These are phyloP conservation scores for Hozukius guyotensis DNA, from an alignment of 2,797 vertebrate genomes.

Conservation along the genomic window DNA sequence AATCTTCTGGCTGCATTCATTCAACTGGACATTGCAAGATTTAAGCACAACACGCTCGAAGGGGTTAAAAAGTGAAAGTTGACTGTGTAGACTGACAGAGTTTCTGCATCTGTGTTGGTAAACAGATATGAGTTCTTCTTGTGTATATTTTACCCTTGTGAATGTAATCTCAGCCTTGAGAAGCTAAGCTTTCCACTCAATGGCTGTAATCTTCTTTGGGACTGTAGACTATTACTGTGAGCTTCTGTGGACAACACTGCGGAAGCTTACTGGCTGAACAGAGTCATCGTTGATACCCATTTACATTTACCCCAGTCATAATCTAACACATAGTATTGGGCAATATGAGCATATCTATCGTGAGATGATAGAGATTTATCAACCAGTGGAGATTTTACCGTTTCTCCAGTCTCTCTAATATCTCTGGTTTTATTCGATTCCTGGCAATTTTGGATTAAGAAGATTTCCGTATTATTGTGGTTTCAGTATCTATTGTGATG, in stretches of 20 bases:
- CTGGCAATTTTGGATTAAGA: background rate
- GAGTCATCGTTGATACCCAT: background rate
- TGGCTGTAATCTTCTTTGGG: slow-evolving; percentile 64
- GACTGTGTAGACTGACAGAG: background rate
- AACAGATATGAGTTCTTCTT: slow-evolving; percentile 10
- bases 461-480: background rate
- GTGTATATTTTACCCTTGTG: slow-evolving; percentile 17
- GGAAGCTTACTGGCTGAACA: slow-evolving; percentile 15
- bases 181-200: slow-evolving; percentile 55
- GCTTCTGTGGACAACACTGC: slow-evolving; percentile 29
- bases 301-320: slow-evolving; percentile 11
- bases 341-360: background rate
- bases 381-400: background rate
- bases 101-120: slow-evolving; percentile 2
- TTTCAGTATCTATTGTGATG: background rate
- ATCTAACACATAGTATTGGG: background rate
- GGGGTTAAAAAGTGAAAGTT: background rate
- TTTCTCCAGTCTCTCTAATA: background rate
- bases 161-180: slow-evolving; percentile 49
- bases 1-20: background rate
- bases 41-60: rapidly evolving
- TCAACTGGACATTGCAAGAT: background rate
- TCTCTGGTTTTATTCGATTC: background rate
- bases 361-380: background rate
- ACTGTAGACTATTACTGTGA: slow-evolving; percentile 50